phyloP scores from a whole-genome alignment of 2,888 invertebrate species.

The Lasioglossum pauxillum region DNA sequence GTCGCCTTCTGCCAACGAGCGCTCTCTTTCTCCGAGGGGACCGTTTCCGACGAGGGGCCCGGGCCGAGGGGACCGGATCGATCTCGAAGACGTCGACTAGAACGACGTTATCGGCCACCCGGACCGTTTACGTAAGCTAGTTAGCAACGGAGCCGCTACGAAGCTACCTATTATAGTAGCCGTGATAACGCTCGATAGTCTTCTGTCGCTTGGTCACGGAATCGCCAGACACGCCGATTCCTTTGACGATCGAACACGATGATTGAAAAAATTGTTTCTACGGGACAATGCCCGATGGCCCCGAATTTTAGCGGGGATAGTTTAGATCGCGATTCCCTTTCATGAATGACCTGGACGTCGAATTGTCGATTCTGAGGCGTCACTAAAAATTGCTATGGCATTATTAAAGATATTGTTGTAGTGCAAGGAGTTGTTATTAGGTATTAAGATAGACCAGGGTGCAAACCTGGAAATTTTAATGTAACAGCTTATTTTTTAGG shows the following conservation, averaged over 20 bases:
- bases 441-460: too few species aligned
- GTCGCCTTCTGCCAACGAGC: slow-evolving; percentile 1
- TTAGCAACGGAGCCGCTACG: background rate
- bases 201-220: background rate
- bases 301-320: background rate
- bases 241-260: background rate
- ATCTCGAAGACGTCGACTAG: slow-evolving; percentile 33
- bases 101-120: slow-evolving; percentile 22
- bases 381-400: too few species aligned
- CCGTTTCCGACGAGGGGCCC: slow-evolving; percentile 16
- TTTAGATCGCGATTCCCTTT: background rate
- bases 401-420: too few species aligned
- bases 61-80: slow-evolving; percentile 25
- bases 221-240: background rate
- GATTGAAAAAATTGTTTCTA: background rate
- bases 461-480: too few species aligned
- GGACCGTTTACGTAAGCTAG: slow-evolving; percentile 45
- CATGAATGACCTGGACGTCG: background rate
- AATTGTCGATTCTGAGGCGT: background rate
- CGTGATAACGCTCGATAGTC: background rate
- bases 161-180: slow-evolving; percentile 3
- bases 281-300: background rate
- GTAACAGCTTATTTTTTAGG: too few species aligned
- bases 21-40: slow-evolving; percentile 14
- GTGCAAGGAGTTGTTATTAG: too few species aligned